Base-by-base conservation (phyloP, 2,113 vertebrate genomes). In the Sigmodon hispidus region DNA sequence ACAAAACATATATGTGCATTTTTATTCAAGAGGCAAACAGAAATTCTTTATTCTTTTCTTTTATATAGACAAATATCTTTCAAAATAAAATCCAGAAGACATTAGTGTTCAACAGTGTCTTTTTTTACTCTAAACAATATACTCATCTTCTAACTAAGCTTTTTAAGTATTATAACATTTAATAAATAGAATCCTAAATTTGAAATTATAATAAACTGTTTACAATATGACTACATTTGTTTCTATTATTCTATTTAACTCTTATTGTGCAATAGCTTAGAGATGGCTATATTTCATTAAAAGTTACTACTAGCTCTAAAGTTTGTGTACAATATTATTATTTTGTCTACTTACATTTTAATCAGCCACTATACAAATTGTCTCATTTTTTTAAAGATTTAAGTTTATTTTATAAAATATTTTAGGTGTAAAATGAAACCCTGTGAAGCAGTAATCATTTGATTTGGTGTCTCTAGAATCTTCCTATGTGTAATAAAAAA, bases 341-440 rank as follows among this genome's bases (percentile, higher is more conserved):
- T 76, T 86, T 88, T 94, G 10, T 76, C 16, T 89, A 45, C 57
- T 81, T 59, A 89, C 48, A 86, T 70, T 86, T 4, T 94, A 73
- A 73, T 22, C n/a, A 59, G 0, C 2, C 11, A 48, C 31, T 52
- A 77, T 65, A 40, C 52, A 75, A 92, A 48, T 17, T 52, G 48
- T 57, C 7, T 73, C 92, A 52, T 85, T 81, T 57, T 91, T 91
- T n/a, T 29, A 67, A 83, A 67, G 6, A 40, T 63, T 70, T 65
- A 70, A 43, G 19, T 72, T 10, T 0, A 43, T 92, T 96, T 94
- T 88, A 9, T 52, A 1, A 91, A 89, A 11, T 34, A 10, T 69
- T 97, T 91, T 94, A 72, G 7, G 10, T 22, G 52, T 12, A 67
- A 19, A 36, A 52, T 96, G 22, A 36, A 13, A 70, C 80, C 34